Base-by-base conservation (phyloP, 2,888 invertebrate species). In the Iphiclides podalirius region DNA sequence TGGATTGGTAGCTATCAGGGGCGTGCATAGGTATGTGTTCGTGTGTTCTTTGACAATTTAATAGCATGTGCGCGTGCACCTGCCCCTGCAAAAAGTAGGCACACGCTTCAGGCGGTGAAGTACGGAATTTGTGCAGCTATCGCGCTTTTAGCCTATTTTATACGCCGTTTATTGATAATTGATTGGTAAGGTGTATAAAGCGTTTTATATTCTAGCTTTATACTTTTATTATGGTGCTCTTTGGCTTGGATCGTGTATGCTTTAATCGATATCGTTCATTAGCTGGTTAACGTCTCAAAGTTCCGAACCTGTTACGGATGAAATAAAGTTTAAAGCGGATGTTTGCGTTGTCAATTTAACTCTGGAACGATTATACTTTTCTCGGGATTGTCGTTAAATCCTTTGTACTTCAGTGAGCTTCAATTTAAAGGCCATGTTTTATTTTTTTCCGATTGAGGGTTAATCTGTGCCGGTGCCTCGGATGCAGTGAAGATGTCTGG, bases 21-120 rank as follows among this genome's bases (percentile, higher is more conserved):
- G 66, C 60, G 64, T 64, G 16, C 34, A 72, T 50, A 48, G 72
- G 68, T 70, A 71, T 72, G 67, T 69, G 70, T 77, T 77, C 70
- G 70, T 77, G 76, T 75, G 71, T 70, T 75, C 84, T 86, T 87
- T 87, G 88, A 87, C 85, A 88, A 86, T 87, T 86, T 87, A 87
- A 88, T 85, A 85, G 85, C 88, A 86, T 84, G 86, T 86, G 85
- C 74, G 69, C 70, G 60, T 67, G 75, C 87, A 88, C 87, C 87
- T 88, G 87, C 84, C 77, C 54, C 59, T 82, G 84, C 86, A 88
- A 88, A 88, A 88, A 88, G 79, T 79, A 79, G 76, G 75, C 75
- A 73, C 85, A 83, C 80, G 87, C 86, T 85, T 80, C 80, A 76
- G 81, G 81, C 84, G 72, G 70, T 64, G 80, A 74, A 78, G 85